Percentiles rank a stretch among this genome's conserved stretches.
These are phyloP conservation scores for Rousettus leschenaultii DNA, from an alignment of 2,113 vertebrate genomes.

Conservation along the genomic window DNA sequence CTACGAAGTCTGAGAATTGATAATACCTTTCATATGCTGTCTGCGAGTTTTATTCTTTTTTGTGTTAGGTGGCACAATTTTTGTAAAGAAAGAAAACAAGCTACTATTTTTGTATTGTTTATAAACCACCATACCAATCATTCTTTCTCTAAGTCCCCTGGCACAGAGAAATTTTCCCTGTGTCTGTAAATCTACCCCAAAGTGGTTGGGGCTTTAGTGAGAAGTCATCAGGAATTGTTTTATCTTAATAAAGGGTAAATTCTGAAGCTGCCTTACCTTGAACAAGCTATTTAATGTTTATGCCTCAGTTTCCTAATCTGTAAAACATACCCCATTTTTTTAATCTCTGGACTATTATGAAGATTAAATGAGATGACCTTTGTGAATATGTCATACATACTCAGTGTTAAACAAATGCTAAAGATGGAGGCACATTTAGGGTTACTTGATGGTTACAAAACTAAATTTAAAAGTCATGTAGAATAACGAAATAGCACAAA, in stretches of 20 bases:
- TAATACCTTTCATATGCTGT: background rate
- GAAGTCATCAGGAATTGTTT: background rate
- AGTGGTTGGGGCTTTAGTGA: background rate
- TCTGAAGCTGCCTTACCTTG: background rate
- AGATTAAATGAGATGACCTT: background rate
- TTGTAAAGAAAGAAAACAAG: background rate
- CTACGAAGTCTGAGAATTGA: slow-evolving; percentile 53
- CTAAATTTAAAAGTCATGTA: background rate
- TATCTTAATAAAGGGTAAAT: background rate
- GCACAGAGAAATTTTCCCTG: background rate
- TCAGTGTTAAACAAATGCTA: background rate
- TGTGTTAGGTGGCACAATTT: background rate
- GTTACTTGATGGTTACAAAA: background rate
- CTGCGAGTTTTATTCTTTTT: background rate
- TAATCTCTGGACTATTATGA: background rate
- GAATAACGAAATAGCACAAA: background rate
- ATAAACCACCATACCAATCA: background rate
- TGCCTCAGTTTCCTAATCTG: background rate
- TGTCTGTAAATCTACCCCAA: background rate
- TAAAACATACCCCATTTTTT: background rate
- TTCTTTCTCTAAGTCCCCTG: background rate
- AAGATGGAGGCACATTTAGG: background rate
- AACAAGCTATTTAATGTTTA: background rate
- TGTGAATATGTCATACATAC: background rate
- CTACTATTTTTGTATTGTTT: slow-evolving; percentile 2